Evolutionary conservation across 2,113 vertebrate species (phyloP), one percentile per base, ranked within the genome.

Genomic region (Myotis lucifugus): DNA sequence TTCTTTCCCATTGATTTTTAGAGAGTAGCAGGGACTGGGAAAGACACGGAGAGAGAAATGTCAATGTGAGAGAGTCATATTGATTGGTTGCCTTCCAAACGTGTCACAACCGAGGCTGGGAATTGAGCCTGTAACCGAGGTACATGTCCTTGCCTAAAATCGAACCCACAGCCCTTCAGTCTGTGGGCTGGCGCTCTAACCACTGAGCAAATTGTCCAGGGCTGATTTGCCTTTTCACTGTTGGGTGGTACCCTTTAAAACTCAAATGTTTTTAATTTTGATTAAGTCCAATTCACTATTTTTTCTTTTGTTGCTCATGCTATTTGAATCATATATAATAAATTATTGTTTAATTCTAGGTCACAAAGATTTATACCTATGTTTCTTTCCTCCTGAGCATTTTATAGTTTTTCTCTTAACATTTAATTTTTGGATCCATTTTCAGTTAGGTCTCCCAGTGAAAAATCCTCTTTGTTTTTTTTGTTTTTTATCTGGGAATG

Each of bases 301-400:
- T 56, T 56, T 77, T 54, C 50, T 34, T 82, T 81, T 19, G n/a
- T 93, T 72, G 9, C 66, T 93, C 81, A 2, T 81, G 27, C 25
- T 72, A 9, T 72, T 72, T 77, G 19, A 77, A 32, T 52, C 13
- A 19, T 67, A 46, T 54, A 4, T 72, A 87, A 29, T 12, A 79
- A 93, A 86, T 14, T 37, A n/a, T 50, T 79, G 34, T n/a, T 93
- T 81, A 87, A 79, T 87, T 21, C 84, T 61, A 64, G 17, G 64
- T 81, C 67, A 21, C 9, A 19, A 52, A 81, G 52, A 72, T 72
- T 64, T 61, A 70, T 37, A 29, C 21, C 29, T 85, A 0, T 69
- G 5, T 86, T 86, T 76, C 59, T 86, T 79, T 76, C 29, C 34
- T 76, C 74, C 34, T 66, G 56, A 66, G 79, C 34, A 32, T 85